Base-by-base conservation (phyloP, 2,888 invertebrate genomes). In the Dolichomitus sp. region DNA sequence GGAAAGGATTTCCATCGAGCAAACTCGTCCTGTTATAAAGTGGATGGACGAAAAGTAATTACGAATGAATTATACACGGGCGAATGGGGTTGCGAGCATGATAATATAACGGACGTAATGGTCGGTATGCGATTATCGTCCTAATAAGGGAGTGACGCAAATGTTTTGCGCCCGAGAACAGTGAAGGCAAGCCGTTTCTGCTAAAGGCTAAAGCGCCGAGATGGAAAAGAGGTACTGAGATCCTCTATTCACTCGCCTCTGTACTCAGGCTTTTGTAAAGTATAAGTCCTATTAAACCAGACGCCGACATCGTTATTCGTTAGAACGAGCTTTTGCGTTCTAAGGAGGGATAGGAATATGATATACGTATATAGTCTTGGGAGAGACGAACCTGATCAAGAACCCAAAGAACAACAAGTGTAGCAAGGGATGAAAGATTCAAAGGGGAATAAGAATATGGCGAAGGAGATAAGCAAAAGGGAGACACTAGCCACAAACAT, bases 81-180 rank as follows among this genome's bases (percentile, higher is more conserved):
- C 86, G 87, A 88, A 88, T 87, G 86, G 87, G 87, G 87, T 89
- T 89, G 87, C 85, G 86, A 86, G 88, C 87, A 88, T 89, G 91
- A 92, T 92, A 91, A 92, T 91, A 89, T 90, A 91, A 92, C 90
- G 88, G 89, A 89, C 87, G 87, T 91, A 92, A 92, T 91, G 89
- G 89, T 89, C 87, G 90, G 88, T 89, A 88, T 85, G 87, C 91
- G 92, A 92, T 93, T 92, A 92, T 93, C 91, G 89, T 90, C 89
- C 91, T 93, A 93, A 93, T 93, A 92, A 92, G 91, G 91, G 88
- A 88, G 88, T 91, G 91, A 91, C 90, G 90, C 89, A 91, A 91
- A 88, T 86, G 88, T 86, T 88, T 87, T 86, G 83, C 80, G 68
- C 33, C 5, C 65, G 73, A 84, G 82, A 76, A 73, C 70, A 72